These are phyloP conservation scores for Latrodectus elegans DNA, from an alignment of 2,888 invertebrate species.

Conservation along the genomic window DNA sequence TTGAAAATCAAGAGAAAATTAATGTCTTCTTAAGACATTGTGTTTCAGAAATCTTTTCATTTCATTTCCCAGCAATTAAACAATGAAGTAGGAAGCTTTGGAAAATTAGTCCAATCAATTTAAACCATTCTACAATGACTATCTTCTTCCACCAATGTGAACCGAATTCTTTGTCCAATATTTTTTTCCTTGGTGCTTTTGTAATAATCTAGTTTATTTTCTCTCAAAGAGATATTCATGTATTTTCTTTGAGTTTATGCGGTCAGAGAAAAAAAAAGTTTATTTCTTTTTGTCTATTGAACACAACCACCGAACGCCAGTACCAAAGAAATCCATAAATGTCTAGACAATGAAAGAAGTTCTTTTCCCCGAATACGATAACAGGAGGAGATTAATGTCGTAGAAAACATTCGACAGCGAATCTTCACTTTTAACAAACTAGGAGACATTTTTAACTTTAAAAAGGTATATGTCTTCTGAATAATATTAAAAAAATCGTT, in stretches of 20 bases:
- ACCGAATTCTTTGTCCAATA: too few species aligned
- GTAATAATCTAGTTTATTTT: too few species aligned
- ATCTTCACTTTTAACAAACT: neutral
- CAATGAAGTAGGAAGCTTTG: slow-evolving; percentile 26
- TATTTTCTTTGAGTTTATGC: too few species aligned
- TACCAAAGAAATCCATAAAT: slow-evolving; percentile 23
- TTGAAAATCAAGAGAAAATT: slow-evolving; percentile 3
- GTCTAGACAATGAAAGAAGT: slow-evolving; percentile 15
- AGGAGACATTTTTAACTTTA: too few species aligned
- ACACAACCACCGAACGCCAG: slow-evolving; percentile 9
- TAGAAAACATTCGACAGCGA: slow-evolving; percentile 19
- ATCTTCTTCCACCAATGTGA: too few species aligned
- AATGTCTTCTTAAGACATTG: slow-evolving; percentile 7
- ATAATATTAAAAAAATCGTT: too few species aligned
- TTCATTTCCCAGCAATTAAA: slow-evolving; percentile 49
- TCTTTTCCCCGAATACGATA: slow-evolving; percentile 5
- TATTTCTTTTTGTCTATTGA: neutral
- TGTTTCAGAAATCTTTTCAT: slow-evolving; percentile 2
- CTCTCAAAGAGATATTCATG: too few species aligned
- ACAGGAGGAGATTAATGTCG: slow-evolving; percentile 21
- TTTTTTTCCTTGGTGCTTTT: too few species aligned
- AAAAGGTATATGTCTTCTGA: too few species aligned
- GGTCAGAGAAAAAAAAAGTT: too few species aligned
- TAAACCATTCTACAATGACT: slow-evolving; percentile 23
- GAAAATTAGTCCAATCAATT: slow-evolving; percentile 46